Evolutionary conservation across 2,888 invertebrate genomes (phyloP), one percentile per base, ranked within the genome.

Genomic region (Limnephilus auricula): DNA sequence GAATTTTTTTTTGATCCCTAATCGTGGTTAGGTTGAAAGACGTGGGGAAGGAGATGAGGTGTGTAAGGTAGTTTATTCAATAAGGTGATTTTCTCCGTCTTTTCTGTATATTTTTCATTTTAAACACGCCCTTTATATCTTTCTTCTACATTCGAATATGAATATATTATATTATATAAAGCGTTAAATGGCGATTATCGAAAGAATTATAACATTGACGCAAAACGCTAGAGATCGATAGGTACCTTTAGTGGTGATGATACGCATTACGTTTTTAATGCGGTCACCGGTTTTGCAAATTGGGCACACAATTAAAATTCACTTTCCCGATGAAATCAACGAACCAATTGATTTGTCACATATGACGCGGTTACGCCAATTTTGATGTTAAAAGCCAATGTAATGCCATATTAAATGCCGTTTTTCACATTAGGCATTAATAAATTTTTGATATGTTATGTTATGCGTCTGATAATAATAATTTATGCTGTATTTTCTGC

Each of bases 241-340:
- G n/a, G n/a, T n/a, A 25, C 65, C 5, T 65, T 65, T 65, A n/a
- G 65, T 65, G 65, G 6, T 5, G 6, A 65, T 25, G 65, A n/a
- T n/a, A n/a, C 65, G 25, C n/a, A 65, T 25, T 6, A 65, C 65
- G 25, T 25, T 65, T 65, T 15, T 15, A 65, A 65, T 65, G 65
- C 65, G 65, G 65, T 65, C 65, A 25, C n/a, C 65, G n/a, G 65
- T 65, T 65, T 65, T 2, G 25, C 65, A n/a, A 65, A 65, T 65
- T 65, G 25, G 65, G 65, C 65, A 65, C 65, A n/a, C 65, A n/a
- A 65, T 65, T 65, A 65, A 65, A 25, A n/a, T 65, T 37, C 40
- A 85, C 85, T 85, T 85, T 85, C 85, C 34, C 45, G 40, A n/a
- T 40, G 85, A 40, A 45, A 45, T 40, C 40, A 40, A 40, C 45